Evolutionary conservation across 2,797 vertebrate species (phyloP), one percentile per base, ranked within the genome.

Genomic region (Cuculus canorus): DNA sequence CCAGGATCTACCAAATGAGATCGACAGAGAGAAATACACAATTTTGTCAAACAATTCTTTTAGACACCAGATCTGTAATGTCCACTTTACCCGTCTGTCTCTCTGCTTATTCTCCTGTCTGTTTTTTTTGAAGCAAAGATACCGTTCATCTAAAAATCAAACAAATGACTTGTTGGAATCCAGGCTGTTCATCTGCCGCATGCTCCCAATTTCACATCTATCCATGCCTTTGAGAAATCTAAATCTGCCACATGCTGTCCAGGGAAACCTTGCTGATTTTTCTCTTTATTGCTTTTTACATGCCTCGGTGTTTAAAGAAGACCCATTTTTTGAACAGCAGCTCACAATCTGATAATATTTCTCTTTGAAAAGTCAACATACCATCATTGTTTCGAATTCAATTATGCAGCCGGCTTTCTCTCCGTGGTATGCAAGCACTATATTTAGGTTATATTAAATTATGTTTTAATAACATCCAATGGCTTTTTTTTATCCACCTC

Each of bases 401-500:
- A 90, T 95, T 95, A 94, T 92, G 79, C 91, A 76, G 87, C 76
- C 13, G 4, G 56, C 68, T 96, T 81, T 92, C 93, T 83, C 91
- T 88, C 90, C 35, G 30, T 93, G 90, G 92, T 96, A 95, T 83
- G 56, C 77, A 91, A 94, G 70, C 56, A 72, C 68, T 88, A 90
- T 63, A 96, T 95, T 96, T 92, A 97, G 96, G 93, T 96, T 97
- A 96, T 95, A 94, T 96, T 95, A 91, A 95, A 96, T 97, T 95
- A 95, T 96, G 90, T 96, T 96, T 94, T 96, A 97, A 97, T 96
- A 97, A 93, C 72, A 94, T 95, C 73, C 91, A 93, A 83, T 92
- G 79, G 84, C 86, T 84, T 92, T 93, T 57, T 97, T 96, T 96
- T 91, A 97, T 97, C 96, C 95, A 96, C 95, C 92, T 92, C 80